Percentiles rank a stretch among this genome's conserved stretches.
Conservation (phyloP, 2,888 invertebrate species). For the Clanis bilineata region DNA sequence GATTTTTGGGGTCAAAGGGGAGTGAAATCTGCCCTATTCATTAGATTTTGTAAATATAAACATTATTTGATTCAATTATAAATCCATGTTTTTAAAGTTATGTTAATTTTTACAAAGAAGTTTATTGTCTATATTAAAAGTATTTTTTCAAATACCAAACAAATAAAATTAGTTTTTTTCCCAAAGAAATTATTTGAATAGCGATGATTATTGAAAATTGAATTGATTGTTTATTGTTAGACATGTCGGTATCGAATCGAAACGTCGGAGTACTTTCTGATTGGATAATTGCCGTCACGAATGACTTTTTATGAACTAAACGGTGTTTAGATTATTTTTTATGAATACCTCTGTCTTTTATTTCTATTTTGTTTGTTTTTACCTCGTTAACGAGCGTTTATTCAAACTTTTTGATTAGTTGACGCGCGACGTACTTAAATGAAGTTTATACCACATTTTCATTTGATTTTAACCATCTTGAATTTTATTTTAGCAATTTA, state of each 20-base stretch:
- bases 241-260: conserved; percentile 3
- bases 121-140: too few species aligned
- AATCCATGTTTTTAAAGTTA: too few species aligned
- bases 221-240: not conserved
- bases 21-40: conserved; percentile 33
- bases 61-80: not conserved
- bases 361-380: not conserved
- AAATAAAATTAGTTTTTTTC: not conserved
- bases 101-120: not conserved
- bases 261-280: conserved; percentile 23
- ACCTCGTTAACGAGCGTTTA: not conserved
- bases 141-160: too few species aligned
- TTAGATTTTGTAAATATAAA: not conserved
- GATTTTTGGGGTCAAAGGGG: conserved; percentile 57
- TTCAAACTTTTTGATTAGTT: not conserved
- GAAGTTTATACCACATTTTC: not conserved
- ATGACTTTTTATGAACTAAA: conserved; percentile 28
- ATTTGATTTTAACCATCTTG: not conserved
- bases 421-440: not conserved
- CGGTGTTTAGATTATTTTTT: not conserved
- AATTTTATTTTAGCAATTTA: not conserved
- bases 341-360: not conserved
- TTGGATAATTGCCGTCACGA: conserved; percentile 32
- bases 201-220: not conserved
- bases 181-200: not conserved